Evolutionary conservation across 2,888 invertebrate genomes (phyloP), one percentile per base, ranked within the genome.

Genomic region (Diploptera punctata): DNA sequence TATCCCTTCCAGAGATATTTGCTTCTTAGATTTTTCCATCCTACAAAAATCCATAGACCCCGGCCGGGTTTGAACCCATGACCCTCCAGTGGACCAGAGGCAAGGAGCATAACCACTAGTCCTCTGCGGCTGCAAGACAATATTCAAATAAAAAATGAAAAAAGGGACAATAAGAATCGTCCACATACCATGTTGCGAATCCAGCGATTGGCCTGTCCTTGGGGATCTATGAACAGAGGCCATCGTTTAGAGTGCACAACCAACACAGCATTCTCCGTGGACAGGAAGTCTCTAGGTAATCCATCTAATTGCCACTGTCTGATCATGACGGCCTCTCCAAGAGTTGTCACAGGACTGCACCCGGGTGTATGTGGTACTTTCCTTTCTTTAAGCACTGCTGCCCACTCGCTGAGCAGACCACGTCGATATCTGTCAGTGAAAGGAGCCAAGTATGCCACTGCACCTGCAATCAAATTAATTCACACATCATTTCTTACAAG

Each of bases 161-260:
- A 33, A 33, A 33, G 33, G 10, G 10, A 33, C 5, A 33, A 10
- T 7, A 33, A 33, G n/a, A n/a, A n/a, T n/a, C n/a, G n/a, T n/a
- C n/a, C 7, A 60, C 31, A 31, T 26, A 62, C 96, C 92, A 94
- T 92, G 78, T 93, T 93, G 77, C 93, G 90, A 43, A 97, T 90
- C 96, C 96, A 97, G 81, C 93, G 94, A 80, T 95, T 95, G 33
- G 96, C 97, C 81, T 97, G 96, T 10, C 92, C 93, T 83, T 97
- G 96, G 0, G 97, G 97, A 84, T 97, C 97, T 76, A 97, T 93
- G 82, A 97, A 92, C 43, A 97, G 87, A 1, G 97, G 95, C 91
- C 95, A 97, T 43, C 96, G 87, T 19, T 91, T 88, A 0, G 96
- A 95, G 82, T 92, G 91, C 52, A 88, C 88, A 75, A 94, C 92